Conservation (phyloP, 2,888 invertebrate species). For the Ophioninae sp. region DNA sequence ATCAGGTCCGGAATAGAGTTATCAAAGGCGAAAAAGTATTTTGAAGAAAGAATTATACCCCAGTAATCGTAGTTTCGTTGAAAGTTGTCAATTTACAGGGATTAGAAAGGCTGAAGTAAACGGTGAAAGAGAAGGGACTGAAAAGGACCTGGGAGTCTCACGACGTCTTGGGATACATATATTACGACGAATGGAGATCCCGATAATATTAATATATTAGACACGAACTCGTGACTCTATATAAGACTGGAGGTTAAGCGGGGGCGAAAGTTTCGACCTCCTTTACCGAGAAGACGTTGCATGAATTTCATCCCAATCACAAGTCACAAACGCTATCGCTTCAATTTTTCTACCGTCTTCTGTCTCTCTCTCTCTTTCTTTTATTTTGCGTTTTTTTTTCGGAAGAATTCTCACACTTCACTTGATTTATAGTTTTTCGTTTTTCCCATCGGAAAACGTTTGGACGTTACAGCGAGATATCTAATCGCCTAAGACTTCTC, state of each 20-base stretch:
- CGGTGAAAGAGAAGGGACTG: no score
- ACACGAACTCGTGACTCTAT: slow-evolving; percentile 2
- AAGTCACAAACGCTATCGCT: slow-evolving; percentile 15
- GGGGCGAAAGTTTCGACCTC: slow-evolving; percentile 55
- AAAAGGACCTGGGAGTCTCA: no score
- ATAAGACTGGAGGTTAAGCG: slow-evolving; percentile 47
- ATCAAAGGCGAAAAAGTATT: no score
- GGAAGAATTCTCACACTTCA: no score
- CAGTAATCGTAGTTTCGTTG: no score
- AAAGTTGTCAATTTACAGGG: no score
- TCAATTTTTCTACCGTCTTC: neutral
- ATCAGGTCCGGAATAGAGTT: neutral
- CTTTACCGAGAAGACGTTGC: slow-evolving; percentile 40
- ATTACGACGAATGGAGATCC: no score
- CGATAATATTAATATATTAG: no score
- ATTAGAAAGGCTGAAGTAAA: no score
- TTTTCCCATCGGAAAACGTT: slow-evolving; percentile 38
- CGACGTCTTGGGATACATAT: no score
- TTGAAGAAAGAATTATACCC: no score
- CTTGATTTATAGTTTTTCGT: slow-evolving; percentile 25
- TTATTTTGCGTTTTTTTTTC: no score
- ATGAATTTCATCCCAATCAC: slow-evolving; percentile 32
- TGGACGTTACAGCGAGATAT: slow-evolving; percentile 40
- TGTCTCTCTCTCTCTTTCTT: slow-evolving; percentile 3
- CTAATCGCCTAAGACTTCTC: slow-evolving; percentile 43